Conservation (phyloP, 2,797 vertebrate species). For the Pangasius sanitwongsei region DNA sequence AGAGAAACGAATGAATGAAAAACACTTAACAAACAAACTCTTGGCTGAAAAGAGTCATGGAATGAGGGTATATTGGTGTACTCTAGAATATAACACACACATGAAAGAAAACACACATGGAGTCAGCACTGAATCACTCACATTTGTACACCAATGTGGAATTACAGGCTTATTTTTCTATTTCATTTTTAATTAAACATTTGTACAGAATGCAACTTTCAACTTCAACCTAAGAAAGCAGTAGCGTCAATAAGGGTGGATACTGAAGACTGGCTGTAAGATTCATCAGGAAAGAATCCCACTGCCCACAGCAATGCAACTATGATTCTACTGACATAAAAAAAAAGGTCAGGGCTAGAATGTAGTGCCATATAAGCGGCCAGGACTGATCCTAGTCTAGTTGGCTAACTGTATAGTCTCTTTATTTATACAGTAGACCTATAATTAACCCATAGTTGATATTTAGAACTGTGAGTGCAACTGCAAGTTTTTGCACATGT, state of each 20-base stretch:
- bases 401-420: background rate
- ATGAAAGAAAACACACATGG: background rate
- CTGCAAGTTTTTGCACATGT: too few species aligned
- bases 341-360: background rate
- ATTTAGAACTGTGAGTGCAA: background rate
- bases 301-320: background rate
- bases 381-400: background rate
- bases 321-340: background rate
- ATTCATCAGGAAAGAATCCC: constrained; percentile 18
- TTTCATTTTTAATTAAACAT: background rate
- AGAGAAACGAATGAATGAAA: background rate
- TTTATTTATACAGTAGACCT: background rate
- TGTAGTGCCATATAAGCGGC: background rate
- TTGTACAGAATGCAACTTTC: background rate
- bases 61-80: background rate
- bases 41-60: background rate
- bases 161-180: background rate
- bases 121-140: background rate
- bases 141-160: background rate
- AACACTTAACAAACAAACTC: background rate
- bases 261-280: background rate
- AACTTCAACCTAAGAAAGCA: background rate
- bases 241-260: background rate
- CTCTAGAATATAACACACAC: background rate
- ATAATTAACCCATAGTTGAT: background rate